Base-by-base conservation (phyloP, 2,797 vertebrate species). In the Cyprinodon diabolis region DNA sequence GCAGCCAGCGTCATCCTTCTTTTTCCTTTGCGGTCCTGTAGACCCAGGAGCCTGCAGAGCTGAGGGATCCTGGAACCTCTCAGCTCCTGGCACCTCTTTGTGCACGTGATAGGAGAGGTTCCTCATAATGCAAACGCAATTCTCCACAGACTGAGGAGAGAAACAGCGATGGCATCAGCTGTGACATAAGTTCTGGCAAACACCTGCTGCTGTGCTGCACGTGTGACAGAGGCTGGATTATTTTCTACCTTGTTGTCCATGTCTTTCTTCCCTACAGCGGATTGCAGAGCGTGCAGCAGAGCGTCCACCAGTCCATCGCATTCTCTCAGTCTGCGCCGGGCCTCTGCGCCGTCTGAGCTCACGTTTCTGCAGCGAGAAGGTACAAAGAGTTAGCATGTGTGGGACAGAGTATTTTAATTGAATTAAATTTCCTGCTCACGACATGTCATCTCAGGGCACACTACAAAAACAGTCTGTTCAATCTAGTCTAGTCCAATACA, bases 91-190 rank as follows among this genome's bases (percentile, higher is more conserved):
- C n/a, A 99, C 96, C 90, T 99, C 98, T 94, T 97, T 98, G 92
- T 99, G 98, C 79, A 99, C 98, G 0, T 99, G 98, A 87, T 99
- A 99, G 72, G 97, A 99, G 83, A 99, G 95, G 93, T 99, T 99
- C 84, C 98, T 92, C 97, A 99, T 98, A 90, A 99, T 99, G 84
- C 98, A 99, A 78, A 99, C 98, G 0, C 97, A 99, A 89, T 99
- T 99, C 93, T 99, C 98, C 91, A 99, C 98, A 1, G 98, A 99
- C 98, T 99, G 87, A 12, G 12, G 0, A 35, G 40, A 49, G 6
- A 82, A 15, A 40, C 7, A 17, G 10, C 56, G 10, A 63, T 30
- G 13, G 12, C 15, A n/a, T 60, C 2, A 73, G 3, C 25, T 35
- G 30, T 35, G 47, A 25, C 8, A 40, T 2, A 19, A 15, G 6